These are phyloP conservation scores for Ctenoplectra terminalis DNA, from an alignment of 1,140 invertebrate genomes.

Conservation along the genomic window DNA sequence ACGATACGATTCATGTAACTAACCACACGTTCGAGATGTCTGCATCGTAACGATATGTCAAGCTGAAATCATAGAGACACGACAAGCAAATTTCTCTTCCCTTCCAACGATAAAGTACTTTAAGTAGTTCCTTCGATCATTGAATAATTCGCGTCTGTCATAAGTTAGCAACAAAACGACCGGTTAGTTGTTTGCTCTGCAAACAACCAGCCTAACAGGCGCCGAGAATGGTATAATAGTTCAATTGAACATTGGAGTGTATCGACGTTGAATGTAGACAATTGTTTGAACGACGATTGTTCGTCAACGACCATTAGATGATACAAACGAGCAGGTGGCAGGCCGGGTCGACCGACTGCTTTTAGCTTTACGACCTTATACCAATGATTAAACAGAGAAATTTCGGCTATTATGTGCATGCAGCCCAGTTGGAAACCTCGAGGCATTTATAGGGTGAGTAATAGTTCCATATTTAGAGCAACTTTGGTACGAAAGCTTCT, in stretches of 20 bases:
- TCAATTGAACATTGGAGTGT: conserved; percentile 16
- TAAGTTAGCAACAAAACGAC: not conserved
- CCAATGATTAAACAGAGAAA: conserved; percentile 76
- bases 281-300: conserved; percentile 54
- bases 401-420: conserved; percentile 82
- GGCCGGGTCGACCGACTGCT: conserved; percentile 38
- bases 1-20: no score
- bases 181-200: not conserved
- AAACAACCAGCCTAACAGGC: not conserved
- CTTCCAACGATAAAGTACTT: not conserved
- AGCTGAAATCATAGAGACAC: no score
- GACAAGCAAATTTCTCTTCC: not conserved
- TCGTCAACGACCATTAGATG: conserved; percentile 40
- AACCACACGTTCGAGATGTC: no score
- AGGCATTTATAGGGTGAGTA: conserved; percentile 89
- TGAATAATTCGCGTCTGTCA: not conserved
- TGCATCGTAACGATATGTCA: no score
- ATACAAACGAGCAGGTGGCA: conserved; percentile 62
- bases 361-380: conserved; percentile 64
- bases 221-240: conserved; percentile 2
- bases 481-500: conserved; percentile 4
- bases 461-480: conserved; percentile 20
- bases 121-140: not conserved
- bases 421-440: conserved; percentile 90
- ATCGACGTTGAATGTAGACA: not conserved